Percentiles rank a stretch among this genome's conserved stretches.
Evolutionary conservation across 2,113 vertebrate genomes (phyloP).

Genomic region (Hylia prasina): DNA sequence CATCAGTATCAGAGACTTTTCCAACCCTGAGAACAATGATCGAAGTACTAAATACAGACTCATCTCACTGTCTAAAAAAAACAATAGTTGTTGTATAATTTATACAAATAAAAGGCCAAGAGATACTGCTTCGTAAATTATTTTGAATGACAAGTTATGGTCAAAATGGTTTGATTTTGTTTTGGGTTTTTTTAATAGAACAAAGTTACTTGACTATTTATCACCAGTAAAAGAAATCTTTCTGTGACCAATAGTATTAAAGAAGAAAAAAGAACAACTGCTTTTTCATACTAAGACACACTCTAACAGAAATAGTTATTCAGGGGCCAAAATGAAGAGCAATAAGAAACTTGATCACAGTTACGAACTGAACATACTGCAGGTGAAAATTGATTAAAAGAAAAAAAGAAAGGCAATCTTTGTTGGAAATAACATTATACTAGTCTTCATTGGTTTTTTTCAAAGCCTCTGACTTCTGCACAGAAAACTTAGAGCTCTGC

Average conservation of each 20-base stretch:
- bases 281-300: neutral
- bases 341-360: neutral
- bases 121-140: conserved; percentile 64
- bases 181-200: neutral
- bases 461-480: neutral
- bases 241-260: neutral
- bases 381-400: neutral
- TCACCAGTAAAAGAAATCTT: neutral
- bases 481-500: neutral
- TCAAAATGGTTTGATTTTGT: conserved; percentile 47
- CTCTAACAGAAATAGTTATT: neutral
- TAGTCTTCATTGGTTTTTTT: neutral
- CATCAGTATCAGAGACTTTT: conserved; percentile 91
- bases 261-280: neutral
- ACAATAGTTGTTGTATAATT: conserved; percentile 65
- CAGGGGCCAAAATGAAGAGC: neutral
- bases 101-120: conserved; percentile 64
- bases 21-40: conserved; percentile 89
- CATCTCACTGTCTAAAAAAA: conserved; percentile 89
- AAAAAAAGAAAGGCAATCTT: neutral
- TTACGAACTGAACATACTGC: neutral
- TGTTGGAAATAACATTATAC: neutral
- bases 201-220: conserved; percentile 40
- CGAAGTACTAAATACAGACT: conserved; percentile 94
- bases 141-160: conserved; percentile 55